Conservation (phyloP, 1,140 invertebrate species). For the Antheraea mylitta region DNA sequence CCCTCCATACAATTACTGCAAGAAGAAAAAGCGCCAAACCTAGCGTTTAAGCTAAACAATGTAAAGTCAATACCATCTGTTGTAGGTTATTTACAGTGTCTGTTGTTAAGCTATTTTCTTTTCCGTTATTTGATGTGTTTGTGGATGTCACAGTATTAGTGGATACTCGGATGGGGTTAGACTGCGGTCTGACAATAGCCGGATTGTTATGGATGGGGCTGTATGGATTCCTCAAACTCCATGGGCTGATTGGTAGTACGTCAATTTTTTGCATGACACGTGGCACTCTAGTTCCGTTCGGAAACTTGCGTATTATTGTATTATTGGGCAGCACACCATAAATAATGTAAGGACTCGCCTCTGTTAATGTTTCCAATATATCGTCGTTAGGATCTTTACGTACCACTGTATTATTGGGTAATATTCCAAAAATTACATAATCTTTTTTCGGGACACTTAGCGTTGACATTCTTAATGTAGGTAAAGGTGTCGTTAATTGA, state of each 20-base stretch:
- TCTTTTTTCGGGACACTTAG: slow-evolving; percentile 79
- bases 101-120: slow-evolving; percentile 66
- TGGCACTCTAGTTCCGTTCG: slow-evolving; percentile 86
- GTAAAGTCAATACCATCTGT: slow-evolving; percentile 74
- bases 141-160: slow-evolving; percentile 77
- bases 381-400: slow-evolving; percentile 85
- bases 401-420: slow-evolving; percentile 87
- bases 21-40: slow-evolving; percentile 56
- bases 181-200: slow-evolving; percentile 77
- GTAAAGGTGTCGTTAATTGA: slow-evolving; percentile 38
- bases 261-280: slow-evolving; percentile 81
- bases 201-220: slow-evolving; percentile 79
- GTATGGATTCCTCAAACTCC: slow-evolving; percentile 77
- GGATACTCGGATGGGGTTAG: slow-evolving; percentile 76
- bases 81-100: slow-evolving; percentile 79
- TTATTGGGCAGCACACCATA: slow-evolving; percentile 87
- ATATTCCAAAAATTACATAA: slow-evolving; percentile 85
- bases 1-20: slow-evolving; percentile 27
- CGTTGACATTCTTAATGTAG: slow-evolving; percentile 37
- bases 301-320: slow-evolving; percentile 85
- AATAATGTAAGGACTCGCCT: slow-evolving; percentile 84
- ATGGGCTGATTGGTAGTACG: slow-evolving; percentile 78
- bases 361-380: slow-evolving; percentile 81
- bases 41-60: slow-evolving; percentile 71
- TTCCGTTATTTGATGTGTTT: slow-evolving; percentile 72